These are phyloP conservation scores for Cyprichromis sp. DNA, from an alignment of 2,113 vertebrate species.

Conservation along the genomic window DNA sequence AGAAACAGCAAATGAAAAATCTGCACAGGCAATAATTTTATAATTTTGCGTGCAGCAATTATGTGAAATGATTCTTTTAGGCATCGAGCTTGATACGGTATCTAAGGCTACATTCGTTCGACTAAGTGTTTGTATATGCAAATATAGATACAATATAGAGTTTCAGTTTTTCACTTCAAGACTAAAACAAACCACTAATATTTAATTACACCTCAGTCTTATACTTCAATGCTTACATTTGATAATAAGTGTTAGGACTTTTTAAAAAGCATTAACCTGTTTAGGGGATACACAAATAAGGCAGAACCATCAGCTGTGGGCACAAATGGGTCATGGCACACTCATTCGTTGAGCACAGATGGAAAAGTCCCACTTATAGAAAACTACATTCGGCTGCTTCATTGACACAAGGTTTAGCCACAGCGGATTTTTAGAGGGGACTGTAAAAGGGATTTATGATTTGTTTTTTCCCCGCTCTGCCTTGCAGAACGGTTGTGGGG, in stretches of 20 bases:
- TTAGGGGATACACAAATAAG: not conserved
- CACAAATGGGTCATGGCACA: not conserved
- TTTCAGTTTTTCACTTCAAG: not conserved
- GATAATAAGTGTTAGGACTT: not conserved
- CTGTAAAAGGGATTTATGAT: not conserved
- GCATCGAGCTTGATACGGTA: not conserved
- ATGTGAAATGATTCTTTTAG: not conserved
- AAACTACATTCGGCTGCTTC: not conserved
- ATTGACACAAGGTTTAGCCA: not conserved
- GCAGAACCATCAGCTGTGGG: not conserved
- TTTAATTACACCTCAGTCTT: not conserved
- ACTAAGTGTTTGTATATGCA: not conserved
- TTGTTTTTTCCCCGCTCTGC: fast-evolving
- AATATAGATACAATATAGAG: not conserved
- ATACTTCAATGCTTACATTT: not conserved
- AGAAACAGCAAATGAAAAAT: not conserved
- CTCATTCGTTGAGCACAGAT: not conserved
- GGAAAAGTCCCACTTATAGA: not conserved
- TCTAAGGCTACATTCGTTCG: not conserved
- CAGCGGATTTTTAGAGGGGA: not conserved
- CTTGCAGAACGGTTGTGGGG: not conserved
- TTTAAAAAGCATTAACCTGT: not conserved
- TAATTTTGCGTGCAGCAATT: not conserved
- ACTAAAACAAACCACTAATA: not conserved
- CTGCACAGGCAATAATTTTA: not conserved